Base-by-base conservation (phyloP, 2,888 invertebrate genomes). In the Lumbricus terrestris region DNA sequence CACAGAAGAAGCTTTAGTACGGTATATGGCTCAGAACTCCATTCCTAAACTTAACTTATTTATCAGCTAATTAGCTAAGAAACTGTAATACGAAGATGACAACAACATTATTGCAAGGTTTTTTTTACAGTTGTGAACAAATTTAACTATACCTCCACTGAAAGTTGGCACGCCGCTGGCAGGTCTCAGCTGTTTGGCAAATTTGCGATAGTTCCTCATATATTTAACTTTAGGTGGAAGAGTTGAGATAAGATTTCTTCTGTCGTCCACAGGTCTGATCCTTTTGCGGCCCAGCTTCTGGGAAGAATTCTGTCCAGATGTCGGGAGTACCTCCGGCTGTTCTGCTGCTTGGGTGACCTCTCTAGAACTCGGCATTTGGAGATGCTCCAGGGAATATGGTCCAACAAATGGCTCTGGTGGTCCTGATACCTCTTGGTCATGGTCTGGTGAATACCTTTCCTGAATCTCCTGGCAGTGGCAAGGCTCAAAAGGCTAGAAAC, bases 391-490 rank as follows among this genome's bases (percentile, higher is more conserved):
- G 35, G 37, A 37, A 85, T 33, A 35, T 85, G 85, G 37, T 37
- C 35, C 34, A 37, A 16, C 35, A 85, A 20, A 11, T 23, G 34
- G 85, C 35, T 85, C 85, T 37, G 34, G 20, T 34, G 85, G 85
- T 35, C 35, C 37, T 18, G 37, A 20, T 13, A 6, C 34, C 23
- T 85, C 37, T 11, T 85, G 35, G 37, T 35, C 85, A 23, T 34
- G 85, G n/a, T 85, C 35, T 8, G n/a, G 85, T 37, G 85, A 85
- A 34, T 85, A 23, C 37, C 37, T 37, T 85, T 85, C 37, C 15
- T 85, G 85, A 37, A 85, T 20, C 85, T 85, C 85, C n/a, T 34
- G 85, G 37, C 85, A 85, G 85, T 37, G 85, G 37, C 85, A 85
- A 16, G 85, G 85, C 35, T 85, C n/a, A 16, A 85, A 85, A 34